phyloP scores from a whole-genome alignment of 2,888 invertebrate species.

The Macrophya annulata region DNA sequence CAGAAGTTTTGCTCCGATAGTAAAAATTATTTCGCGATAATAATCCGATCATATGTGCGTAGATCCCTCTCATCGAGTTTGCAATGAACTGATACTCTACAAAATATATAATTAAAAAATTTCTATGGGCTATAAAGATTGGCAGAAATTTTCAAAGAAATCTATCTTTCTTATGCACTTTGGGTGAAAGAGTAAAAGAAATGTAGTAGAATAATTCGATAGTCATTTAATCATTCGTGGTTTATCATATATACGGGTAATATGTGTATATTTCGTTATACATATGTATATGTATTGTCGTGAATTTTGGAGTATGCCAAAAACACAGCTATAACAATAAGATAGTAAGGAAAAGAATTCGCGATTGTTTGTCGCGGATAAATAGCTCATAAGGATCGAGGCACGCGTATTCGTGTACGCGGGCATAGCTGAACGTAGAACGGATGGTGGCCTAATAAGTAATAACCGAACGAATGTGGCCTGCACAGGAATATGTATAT shows the following conservation, averaged over 20 bases:
- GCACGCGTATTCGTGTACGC: background rate
- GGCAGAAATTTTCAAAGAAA: background rate
- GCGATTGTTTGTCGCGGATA: conserved; percentile 15
- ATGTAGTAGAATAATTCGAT: background rate
- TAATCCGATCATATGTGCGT: no score
- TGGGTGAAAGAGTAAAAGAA: background rate
- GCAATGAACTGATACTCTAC: no score
- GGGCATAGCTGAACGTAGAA: background rate
- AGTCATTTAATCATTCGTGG: background rate
- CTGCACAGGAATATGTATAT: background rate
- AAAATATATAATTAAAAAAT: no score
- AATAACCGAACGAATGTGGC: conserved; percentile 37
- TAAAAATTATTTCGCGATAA: background rate
- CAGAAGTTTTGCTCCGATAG: background rate
- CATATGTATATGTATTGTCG: background rate
- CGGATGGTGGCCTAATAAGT: conserved; percentile 25
- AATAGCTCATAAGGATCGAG: background rate
- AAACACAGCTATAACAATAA: background rate
- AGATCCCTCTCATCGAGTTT: no score
- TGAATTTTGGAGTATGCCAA: background rate
- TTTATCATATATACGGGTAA: background rate
- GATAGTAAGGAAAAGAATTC: conserved; percentile 1
- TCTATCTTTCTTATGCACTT: background rate
- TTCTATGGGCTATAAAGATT: no score
- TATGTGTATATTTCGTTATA: background rate